phyloP scores from a whole-genome alignment of 2,888 invertebrate species.

The Notocelia uddmanniana region DNA sequence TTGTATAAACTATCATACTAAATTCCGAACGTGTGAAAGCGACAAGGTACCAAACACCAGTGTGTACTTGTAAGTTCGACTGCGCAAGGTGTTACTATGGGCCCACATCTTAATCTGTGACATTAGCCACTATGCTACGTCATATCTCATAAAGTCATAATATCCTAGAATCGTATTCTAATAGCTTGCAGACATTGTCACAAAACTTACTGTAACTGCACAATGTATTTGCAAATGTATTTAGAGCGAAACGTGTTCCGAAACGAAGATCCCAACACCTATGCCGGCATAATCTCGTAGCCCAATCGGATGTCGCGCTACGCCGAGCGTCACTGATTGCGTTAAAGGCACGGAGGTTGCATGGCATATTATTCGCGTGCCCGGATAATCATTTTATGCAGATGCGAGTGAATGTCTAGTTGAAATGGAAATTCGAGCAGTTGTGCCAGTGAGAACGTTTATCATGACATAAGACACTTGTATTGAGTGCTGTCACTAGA shows the following conservation, averaged over 20 bases:
- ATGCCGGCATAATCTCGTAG: constrained; percentile 34
- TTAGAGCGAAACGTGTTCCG: constrained; percentile 10
- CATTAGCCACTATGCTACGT: not conserved
- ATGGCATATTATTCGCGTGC: constrained; percentile 27
- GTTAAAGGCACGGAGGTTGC: constrained; percentile 29
- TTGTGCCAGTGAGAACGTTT: not conserved
- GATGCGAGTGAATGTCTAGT: constrained; percentile 23
- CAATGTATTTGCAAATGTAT: not conserved
- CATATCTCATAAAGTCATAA: too few species aligned
- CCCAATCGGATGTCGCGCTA: constrained; percentile 39
- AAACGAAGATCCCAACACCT: constrained; percentile 22
- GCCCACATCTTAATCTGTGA: not conserved
- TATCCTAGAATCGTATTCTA: too few species aligned
- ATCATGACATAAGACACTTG: too few species aligned
- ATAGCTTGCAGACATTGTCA: too few species aligned
- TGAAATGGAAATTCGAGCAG: constrained; percentile 17
- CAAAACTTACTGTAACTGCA: not conserved
- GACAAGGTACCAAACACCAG: too few species aligned
- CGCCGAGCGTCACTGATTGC: constrained; percentile 34
- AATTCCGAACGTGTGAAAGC: too few species aligned
- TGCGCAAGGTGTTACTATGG: too few species aligned
- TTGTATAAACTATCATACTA: too few species aligned
- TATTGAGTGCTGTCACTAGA: too few species aligned
- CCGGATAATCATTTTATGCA: constrained; percentile 43
- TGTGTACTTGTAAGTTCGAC: too few species aligned